Evolutionary conservation across 2,888 invertebrate genomes (phyloP), one percentile per base, ranked within the genome.

Genomic region (Steinernema carpocapsae): DNA sequence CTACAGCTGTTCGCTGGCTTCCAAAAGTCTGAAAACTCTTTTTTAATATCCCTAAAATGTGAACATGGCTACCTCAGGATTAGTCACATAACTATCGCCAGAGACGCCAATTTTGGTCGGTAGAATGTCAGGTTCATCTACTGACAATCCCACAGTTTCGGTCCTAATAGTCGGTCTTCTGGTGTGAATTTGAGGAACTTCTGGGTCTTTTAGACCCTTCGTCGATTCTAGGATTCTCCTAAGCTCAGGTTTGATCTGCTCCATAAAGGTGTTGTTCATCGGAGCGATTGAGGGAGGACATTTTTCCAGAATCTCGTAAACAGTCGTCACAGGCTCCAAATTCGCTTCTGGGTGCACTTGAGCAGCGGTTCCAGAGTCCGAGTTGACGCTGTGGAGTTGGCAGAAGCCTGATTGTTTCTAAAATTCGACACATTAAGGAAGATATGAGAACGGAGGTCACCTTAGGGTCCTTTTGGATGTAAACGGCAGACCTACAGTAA

Each of bases 401-500:
- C 77, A 77, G 51, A 79, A 75, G 45, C 52, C 24, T 32, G 64
- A 59, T n/a, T 76, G 19, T n/a, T 71, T 32, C 76, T 76, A 76
- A 76, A 76, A 71, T 1, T 2, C 10, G 37, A 26, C 1, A 42
- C 17, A 2, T 59, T 17, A 37, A 37, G 37, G 37, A 10, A 37
- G 10, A 37, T 37, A 37, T 6, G 37, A 10, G 10, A 37, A 37
- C 37, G 37, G 10, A 14, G 72, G 19, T 24, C 22, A 45, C 72
- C 17, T 43, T 46, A 51, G 22, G n/a, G 52, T 46, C 22, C 26
- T 80, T 48, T 29, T 77, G 74, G 26, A 82, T 45, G 45, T 73
- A 82, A 1, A 82, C 72, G 24, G 64, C 80, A 29, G 79, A 73
- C 29, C 74, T 51, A 70, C 80, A 80, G 32, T 70, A 76, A 14